Evolutionary conservation across 2,888 invertebrate species (phyloP).

Genomic region (Melikaiella ostensackeni): DNA sequence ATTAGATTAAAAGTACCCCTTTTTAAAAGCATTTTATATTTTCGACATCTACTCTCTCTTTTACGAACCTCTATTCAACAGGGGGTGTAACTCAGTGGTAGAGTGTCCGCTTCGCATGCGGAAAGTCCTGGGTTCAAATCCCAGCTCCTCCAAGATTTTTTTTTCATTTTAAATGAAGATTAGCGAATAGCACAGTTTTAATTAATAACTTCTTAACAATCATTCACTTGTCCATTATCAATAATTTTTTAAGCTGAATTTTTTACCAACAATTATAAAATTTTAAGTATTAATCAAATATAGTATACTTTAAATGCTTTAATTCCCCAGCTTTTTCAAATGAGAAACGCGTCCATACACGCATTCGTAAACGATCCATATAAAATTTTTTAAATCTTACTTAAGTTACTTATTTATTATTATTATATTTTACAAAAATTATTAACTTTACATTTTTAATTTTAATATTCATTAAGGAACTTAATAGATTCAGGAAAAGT

Average conservation of each 20-base stretch:
- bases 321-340: too few relatives aligned
- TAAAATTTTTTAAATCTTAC: too few relatives aligned
- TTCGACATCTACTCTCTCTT: neutral
- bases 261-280: too few relatives aligned
- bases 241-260: neutral
- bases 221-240: neutral
- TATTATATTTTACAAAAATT: too few relatives aligned
- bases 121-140: constrained; percentile 75
- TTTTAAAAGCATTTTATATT: neutral
- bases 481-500: too few relatives aligned
- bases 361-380: too few relatives aligned
- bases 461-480: too few relatives aligned
- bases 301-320: too few relatives aligned
- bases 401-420: too few relatives aligned
- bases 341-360: too few relatives aligned
- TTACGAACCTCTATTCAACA: neutral
- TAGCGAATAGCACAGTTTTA: constrained; percentile 24
- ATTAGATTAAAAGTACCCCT: neutral
- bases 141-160: constrained; percentile 70
- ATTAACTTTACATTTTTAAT: too few relatives aligned
- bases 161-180: constrained; percentile 41
- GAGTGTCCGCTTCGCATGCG: constrained; percentile 74
- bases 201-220: neutral
- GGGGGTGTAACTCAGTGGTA: constrained; percentile 75
- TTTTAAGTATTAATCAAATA: too few relatives aligned